Conservation (phyloP, 2,888 invertebrate species). For the Apamea crenata region DNA sequence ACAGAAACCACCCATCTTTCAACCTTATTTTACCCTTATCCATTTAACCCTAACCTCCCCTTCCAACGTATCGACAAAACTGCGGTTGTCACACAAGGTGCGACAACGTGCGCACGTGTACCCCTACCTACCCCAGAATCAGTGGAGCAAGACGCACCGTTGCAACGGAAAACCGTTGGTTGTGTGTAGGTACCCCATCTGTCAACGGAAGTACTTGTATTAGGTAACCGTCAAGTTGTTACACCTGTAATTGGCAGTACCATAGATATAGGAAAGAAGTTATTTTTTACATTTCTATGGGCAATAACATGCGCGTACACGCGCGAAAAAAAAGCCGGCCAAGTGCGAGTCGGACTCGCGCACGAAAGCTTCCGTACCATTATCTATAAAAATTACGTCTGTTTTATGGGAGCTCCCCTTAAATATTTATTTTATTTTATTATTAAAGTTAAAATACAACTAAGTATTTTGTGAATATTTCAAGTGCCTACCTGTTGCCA, state of each 20-base stretch:
- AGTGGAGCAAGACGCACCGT: constrained; percentile 70
- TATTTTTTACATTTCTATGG: too few relatives aligned
- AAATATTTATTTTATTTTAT: too few relatives aligned
- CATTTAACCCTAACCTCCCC: constrained; percentile 26
- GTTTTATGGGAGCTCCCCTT: too few relatives aligned
- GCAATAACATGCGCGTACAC: too few relatives aligned
- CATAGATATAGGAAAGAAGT: too few relatives aligned
- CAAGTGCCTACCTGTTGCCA: too few relatives aligned
- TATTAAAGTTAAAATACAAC: too few relatives aligned
- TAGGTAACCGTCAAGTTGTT: constrained; percentile 25
- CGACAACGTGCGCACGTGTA: neutral
- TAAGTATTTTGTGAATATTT: too few relatives aligned
- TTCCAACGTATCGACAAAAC: constrained; percentile 35
- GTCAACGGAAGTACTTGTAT: constrained; percentile 36
- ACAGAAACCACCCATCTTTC: neutral
- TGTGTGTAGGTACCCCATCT: constrained; percentile 59
- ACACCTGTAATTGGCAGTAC: constrained; percentile 4
- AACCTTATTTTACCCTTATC: neutral
- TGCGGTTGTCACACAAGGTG: constrained; percentile 20
- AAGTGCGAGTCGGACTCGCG: too few relatives aligned
- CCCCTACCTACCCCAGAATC: constrained; percentile 53
- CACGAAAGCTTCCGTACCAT: too few relatives aligned
- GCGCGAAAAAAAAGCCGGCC: too few relatives aligned
- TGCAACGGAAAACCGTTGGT: constrained; percentile 65
- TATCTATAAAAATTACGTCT: too few relatives aligned